These are phyloP conservation scores for Calypte anna DNA, from an alignment of 2,113 vertebrate species.

Conservation along the genomic window DNA sequence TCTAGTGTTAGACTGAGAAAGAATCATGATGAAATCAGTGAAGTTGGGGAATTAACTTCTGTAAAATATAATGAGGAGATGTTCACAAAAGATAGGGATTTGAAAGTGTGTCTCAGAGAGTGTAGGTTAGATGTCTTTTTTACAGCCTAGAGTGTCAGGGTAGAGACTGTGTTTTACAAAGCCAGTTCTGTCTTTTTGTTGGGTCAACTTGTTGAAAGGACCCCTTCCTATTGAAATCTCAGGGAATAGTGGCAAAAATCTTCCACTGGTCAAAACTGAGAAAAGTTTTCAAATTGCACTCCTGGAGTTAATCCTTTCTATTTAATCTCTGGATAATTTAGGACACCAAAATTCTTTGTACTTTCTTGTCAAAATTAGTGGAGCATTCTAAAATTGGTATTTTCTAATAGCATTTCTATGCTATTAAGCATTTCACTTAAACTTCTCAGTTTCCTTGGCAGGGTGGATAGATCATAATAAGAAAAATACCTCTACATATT, in stretches of 20 bases:
- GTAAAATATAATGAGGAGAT: not conserved
- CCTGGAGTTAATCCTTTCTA: not conserved
- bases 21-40: not conserved
- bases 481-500: not conserved
- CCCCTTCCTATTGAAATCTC: not conserved
- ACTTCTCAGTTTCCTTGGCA: not conserved
- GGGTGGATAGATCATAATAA: not conserved
- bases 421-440: no score
- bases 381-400: not conserved
- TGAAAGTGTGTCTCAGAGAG: not conserved
- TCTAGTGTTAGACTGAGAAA: not conserved
- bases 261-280: not conserved
- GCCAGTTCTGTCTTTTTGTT: not conserved
- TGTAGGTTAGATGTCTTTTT: not conserved
- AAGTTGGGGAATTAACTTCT: not conserved
- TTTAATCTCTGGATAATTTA: not conserved
- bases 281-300: not conserved
- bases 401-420: not conserved
- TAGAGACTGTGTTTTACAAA: not conserved
- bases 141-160: not conserved
- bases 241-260: not conserved
- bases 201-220: not conserved
- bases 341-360: not conserved
- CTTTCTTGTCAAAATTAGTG: not conserved
- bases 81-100: not conserved